Evolutionary conservation across 2,113 vertebrate species (phyloP).

Genomic region (Pomatostomus ruficeps): DNA sequence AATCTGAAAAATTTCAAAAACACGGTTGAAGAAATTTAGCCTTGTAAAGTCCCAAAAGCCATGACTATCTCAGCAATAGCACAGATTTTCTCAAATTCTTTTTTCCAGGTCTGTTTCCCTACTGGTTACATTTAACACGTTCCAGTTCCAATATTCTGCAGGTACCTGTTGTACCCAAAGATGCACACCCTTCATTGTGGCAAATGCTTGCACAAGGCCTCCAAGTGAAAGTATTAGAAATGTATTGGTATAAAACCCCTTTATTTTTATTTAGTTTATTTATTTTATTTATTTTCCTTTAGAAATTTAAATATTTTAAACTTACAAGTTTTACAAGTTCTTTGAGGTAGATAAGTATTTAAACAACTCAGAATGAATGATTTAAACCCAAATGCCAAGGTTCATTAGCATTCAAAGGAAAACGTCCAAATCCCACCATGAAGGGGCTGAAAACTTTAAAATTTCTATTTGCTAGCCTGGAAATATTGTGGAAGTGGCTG

Average conservation of each 20-base stretch:
- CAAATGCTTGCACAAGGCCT: background rate
- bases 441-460: background rate
- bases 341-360: background rate
- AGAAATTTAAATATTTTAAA: background rate
- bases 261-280: background rate
- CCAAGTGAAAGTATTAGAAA: background rate
- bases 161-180: background rate
- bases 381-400: background rate
- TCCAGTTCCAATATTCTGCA: background rate
- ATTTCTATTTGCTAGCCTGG: background rate
- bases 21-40: background rate
- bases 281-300: background rate
- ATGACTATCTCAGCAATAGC: background rate
- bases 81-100: background rate
- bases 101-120: background rate
- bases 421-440: background rate
- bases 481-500: background rate
- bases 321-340: background rate
- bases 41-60: background rate
- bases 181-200: background rate
- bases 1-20: background rate
- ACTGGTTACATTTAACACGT: background rate
- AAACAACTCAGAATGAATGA: background rate
- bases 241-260: background rate
- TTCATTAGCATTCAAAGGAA: background rate